A percentile compares a stretch with the other conserved stretches of the same genome.
Conservation (phyloP, 1,140 invertebrate species). For the Caenorhabditis brenneri region DNA sequence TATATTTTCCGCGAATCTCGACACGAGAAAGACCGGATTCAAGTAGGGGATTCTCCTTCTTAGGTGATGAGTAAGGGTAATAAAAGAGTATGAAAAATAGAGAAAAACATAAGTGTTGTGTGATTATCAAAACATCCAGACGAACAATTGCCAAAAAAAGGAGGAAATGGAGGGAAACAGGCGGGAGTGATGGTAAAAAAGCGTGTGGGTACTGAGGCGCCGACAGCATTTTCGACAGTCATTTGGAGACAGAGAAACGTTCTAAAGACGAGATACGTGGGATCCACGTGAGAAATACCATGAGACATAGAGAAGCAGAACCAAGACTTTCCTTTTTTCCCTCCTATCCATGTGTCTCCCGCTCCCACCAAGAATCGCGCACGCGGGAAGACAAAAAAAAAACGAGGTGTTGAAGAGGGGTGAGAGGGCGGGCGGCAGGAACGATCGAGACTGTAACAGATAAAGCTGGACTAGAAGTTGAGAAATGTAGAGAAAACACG, state of each 20-base stretch:
- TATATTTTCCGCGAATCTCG: background rate
- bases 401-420: background rate
- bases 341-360: background rate
- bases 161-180: background rate
- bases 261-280: background rate
- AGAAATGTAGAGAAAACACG: too few relatives aligned
- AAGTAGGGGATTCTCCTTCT: background rate
- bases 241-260: background rate
- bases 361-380: background rate
- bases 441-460: background rate
- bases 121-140: background rate
- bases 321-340: background rate
- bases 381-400: background rate
- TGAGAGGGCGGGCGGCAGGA: background rate
- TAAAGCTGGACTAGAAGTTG: background rate
- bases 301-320: background rate
- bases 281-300: background rate
- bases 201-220: background rate
- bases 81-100: background rate
- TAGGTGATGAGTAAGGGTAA: background rate
- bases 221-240: background rate
- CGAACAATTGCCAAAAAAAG: background rate
- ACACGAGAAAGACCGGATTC: background rate
- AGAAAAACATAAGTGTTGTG: too few relatives aligned
- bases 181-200: conserved; percentile 11